Conservation (phyloP, 1,140 invertebrate species). For the Leptinotarsa undecemlineata region DNA sequence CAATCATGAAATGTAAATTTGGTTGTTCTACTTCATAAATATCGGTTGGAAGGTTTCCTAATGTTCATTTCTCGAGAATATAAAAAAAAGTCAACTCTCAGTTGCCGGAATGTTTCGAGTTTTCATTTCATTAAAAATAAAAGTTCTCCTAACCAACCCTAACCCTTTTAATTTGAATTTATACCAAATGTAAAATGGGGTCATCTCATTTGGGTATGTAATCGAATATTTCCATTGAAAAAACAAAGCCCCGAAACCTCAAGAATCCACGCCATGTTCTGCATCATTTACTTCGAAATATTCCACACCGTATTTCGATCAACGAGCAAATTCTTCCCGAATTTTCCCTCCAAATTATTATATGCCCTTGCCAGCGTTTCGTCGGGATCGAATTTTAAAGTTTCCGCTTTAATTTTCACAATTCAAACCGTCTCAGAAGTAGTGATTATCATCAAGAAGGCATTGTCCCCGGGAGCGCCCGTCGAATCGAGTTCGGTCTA, state of each 20-base stretch:
- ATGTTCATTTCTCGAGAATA: no score
- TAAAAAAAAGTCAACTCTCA: no score
- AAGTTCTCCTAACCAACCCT: no score
- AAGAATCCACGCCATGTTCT: background rate
- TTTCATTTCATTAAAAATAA: no score
- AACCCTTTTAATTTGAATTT: no score
- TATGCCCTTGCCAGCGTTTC: conserved; percentile 3
- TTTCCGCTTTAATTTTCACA: conserved; percentile 22
- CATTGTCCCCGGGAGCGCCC: conserved; percentile 38
- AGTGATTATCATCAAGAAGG: conserved; percentile 43
- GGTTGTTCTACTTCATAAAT: no score
- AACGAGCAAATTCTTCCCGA: background rate
- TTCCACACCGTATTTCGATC: background rate
- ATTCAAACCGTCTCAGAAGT: conserved; percentile 25
- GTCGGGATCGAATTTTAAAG: background rate
- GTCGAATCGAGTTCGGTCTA: conserved; percentile 35
- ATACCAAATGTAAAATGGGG: no score
- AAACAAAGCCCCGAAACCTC: background rate
- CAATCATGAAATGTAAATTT: no score
- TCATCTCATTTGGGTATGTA: no score
- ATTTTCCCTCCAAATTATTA: conserved; percentile 7
- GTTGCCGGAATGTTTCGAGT: no score
- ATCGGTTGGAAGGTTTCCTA: no score
- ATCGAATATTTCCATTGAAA: no score
- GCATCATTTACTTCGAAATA: background rate